These are phyloP conservation scores for Tragelaphus strepsiceros DNA, from an alignment of 2,113 vertebrate species.

Conservation along the genomic window DNA sequence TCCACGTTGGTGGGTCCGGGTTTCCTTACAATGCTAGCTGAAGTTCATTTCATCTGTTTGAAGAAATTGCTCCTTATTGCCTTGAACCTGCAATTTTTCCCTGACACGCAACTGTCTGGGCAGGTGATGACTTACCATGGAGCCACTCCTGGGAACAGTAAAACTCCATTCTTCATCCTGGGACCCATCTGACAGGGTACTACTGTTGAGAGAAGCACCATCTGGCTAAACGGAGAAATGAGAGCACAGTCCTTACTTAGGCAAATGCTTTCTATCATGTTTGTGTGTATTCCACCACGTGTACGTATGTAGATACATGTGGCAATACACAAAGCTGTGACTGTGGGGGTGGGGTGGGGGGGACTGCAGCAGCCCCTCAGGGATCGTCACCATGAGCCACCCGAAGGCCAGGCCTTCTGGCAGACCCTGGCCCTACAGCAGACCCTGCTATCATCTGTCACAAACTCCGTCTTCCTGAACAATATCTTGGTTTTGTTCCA, in stretches of 20 bases:
- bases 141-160: background rate
- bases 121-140: conserved; percentile 41
- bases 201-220: conserved; percentile 39
- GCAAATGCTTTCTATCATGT: background rate
- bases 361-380: no score
- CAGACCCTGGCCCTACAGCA: background rate
- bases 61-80: background rate
- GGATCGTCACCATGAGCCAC: background rate
- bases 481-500: background rate
- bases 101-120: background rate
- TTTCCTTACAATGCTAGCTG: background rate
- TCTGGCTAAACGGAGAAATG: conserved; percentile 47
- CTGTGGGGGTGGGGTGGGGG: rapidly evolving
- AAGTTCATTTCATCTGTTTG: background rate
- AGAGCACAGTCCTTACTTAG: background rate
- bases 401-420: background rate
- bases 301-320: background rate
- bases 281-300: background rate
- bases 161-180: conserved; percentile 49
- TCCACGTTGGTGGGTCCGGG: background rate
- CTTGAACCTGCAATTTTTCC: background rate
- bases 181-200: conserved; percentile 2
- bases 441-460: background rate
- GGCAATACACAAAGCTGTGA: background rate
- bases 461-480: background rate